Evolutionary conservation across 1,140 invertebrate genomes (phyloP), one percentile per base, ranked within the genome.

Genomic region (Gonatopus flavifemur): DNA sequence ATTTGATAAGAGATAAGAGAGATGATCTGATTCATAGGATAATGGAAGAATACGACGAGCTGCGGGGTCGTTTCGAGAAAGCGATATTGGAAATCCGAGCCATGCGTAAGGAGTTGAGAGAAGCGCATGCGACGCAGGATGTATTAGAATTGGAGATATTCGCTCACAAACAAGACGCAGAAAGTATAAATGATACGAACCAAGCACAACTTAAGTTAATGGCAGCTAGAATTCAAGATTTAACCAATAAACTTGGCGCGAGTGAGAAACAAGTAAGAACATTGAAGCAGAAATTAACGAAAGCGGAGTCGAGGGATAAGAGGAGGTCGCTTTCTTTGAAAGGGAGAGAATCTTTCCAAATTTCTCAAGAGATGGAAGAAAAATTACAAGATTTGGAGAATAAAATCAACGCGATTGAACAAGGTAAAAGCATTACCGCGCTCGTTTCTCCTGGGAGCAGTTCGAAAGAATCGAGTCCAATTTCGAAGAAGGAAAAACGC

Each of bases 251-350:
- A 71, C 77, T 93, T 18, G 85, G 82, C 3, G 81, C 82, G 1
- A 88, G 89, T n/a, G 91, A 94, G 63, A 90, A 91, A 60, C 89
- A 91, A 70, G 85, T 91, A 8, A 77, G 90, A 43, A 84, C 81
- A 3, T 58, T 91, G 16, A 91, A 91, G 70, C 88, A 89, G 59
- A 92, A 91, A 69, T 71, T 91, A 30, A 83, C 86, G 54, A 89
- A 90, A 67, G 82, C 84, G 0, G 91, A 93, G 62, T 84, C 83
- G 0, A 81, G 87, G 49, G 89, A 90, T 55, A 88, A 91, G 55
- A 77, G 90, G 46, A 79, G 91, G 40, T 91, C 90, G 21, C 79
- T 91, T 19, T 91, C 89, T 1, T 69, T 94, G 18, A 93, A 93
- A 74, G 88, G 88, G 20, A 72, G 80, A 22, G 90, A 93, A 68